phyloP scores from a whole-genome alignment of 2,888 invertebrate genomes.

The Lysandra coridon region DNA sequence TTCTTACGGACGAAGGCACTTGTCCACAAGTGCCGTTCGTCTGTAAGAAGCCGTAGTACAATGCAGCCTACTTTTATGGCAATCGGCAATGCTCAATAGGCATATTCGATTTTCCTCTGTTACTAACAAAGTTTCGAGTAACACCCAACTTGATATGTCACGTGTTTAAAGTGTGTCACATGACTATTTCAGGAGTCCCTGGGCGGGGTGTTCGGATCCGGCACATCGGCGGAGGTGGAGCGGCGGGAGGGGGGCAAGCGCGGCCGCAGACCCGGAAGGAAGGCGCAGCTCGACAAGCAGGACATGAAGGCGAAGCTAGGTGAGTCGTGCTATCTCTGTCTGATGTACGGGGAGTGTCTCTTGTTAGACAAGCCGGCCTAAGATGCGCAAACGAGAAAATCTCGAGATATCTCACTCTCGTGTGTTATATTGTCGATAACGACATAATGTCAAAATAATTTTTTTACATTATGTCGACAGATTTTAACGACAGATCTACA shows the following conservation, averaged over 20 bases:
- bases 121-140: neutral
- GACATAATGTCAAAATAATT: no score
- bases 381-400: no score
- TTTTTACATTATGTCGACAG: no score
- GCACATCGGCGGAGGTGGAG: constrained; percentile 77
- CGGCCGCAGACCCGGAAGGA: constrained; percentile 93
- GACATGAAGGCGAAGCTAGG: constrained; percentile 97
- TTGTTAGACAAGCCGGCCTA: neutral
- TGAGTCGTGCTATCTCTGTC: constrained; percentile 55
- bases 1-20: no score
- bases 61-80: no score
- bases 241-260: constrained; percentile 92
- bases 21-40: no score
- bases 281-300: constrained; percentile 91
- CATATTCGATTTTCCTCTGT: neutral
- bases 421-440: no score
- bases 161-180: neutral
- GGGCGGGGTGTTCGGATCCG: constrained; percentile 60
- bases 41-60: no score
- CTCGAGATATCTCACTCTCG: no score
- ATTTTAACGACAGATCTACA: no score
- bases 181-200: constrained; percentile 60
- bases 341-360: neutral
- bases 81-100: no score
- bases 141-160: neutral